Evolutionary conservation across 2,888 invertebrate genomes (phyloP), one percentile per base, ranked within the genome.

Genomic region (Hemithea aestivaria): DNA sequence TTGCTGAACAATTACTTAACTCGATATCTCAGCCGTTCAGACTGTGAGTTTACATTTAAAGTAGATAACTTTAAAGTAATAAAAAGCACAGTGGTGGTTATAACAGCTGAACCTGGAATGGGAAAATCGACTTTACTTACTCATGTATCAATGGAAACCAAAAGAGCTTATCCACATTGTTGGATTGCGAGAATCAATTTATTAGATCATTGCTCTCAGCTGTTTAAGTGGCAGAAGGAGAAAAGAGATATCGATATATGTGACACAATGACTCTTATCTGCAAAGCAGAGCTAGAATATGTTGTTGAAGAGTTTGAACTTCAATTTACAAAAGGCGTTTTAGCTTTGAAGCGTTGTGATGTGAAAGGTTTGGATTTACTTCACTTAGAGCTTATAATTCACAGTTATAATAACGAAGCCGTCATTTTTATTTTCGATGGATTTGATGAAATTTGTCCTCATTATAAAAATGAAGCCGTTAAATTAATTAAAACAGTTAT

Each of bases 21-120:
- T 7, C 22, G 28, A 10, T 6, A 2, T 6, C 9, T 28, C 2
- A 10, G 10, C 12, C 3, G 10, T 7, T 10, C 9, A n/a, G 10
- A 10, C 3, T n/a, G n/a, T n/a, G n/a, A n/a, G n/a, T 10, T 1
- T 1, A 16, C 8, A n/a, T 20, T 22, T 22, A 2, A 27, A 4
- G 7, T 28, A 5, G 22, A 27, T 21, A 11, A 27, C 9, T 32
- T 24, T 11, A 23, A 32, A 11, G 32, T 24, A 10, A 20, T 32
- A 32, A 2, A 9, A 7, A 22, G 22, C 2, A 7, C 24, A 10
- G 21, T 31, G 4, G 20, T 40, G 6, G 10, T 23, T 11, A 22
- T 40, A 1, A 35, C 7, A 22, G 40, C 40, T 2, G 48, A 53
- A 45, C 48, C 46, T 53, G 45, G 61, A 10, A 40, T 40, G 40